These are phyloP conservation scores for Neosilurus mollespiculum DNA, from an alignment of 2,797 vertebrate species.

Conservation along the genomic window DNA sequence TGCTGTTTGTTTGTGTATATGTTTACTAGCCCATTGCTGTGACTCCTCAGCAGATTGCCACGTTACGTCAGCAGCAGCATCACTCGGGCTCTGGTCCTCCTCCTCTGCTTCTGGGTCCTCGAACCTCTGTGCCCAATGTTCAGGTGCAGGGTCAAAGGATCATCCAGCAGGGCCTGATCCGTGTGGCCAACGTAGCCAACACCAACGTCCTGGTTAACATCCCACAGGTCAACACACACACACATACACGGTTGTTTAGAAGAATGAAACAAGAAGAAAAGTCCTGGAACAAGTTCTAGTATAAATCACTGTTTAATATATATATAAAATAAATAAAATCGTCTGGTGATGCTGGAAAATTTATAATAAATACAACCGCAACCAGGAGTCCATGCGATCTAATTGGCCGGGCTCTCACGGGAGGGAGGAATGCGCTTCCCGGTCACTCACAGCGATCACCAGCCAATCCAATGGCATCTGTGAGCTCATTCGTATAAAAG, in stretches of 20 bases:
- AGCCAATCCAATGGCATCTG: no score
- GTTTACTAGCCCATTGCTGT: slow-evolving; percentile 68
- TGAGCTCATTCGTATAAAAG: no score
- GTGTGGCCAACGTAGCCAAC: slow-evolving; percentile 90
- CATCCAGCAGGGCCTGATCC: slow-evolving; percentile 96
- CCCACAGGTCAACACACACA: slow-evolving; percentile 79
- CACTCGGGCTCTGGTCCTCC: slow-evolving; percentile 91
- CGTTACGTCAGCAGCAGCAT: slow-evolving; percentile 81
- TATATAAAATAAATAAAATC: background rate
- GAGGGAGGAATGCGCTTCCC: no score
- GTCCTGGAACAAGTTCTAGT: background rate
- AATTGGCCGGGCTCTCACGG: no score
- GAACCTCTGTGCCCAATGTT: slow-evolving; percentile 90
- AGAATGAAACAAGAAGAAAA: background rate
- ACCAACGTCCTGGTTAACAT: slow-evolving; percentile 91
- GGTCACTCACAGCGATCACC: no score
- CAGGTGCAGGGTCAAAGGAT: slow-evolving; percentile 96
- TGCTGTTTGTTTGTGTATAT: slow-evolving; percentile 13
- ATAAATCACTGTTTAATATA: background rate
- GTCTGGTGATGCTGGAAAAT: background rate
- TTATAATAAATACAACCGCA: no score
- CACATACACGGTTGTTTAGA: background rate
- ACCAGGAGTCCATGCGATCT: no score
- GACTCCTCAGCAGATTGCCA: slow-evolving; percentile 88
- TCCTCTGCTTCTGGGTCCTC: slow-evolving; percentile 88